These are phyloP conservation scores for Myopa tessellatipennis DNA, from an alignment of 2,888 invertebrate species.

Conservation along the genomic window DNA sequence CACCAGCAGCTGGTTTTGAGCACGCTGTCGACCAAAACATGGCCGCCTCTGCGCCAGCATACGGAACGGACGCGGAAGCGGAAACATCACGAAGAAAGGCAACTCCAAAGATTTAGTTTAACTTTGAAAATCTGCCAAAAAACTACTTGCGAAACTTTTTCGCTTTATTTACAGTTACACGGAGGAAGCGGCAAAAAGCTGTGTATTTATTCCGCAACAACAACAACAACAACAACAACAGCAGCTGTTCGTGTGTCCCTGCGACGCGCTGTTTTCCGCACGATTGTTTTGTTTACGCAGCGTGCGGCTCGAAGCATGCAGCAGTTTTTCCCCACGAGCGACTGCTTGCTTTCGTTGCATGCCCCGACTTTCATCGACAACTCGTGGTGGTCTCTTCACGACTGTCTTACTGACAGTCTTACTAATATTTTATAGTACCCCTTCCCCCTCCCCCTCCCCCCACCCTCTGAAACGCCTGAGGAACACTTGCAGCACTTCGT, in stretches of 20 bases:
- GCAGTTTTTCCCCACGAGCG: conserved; percentile 1
- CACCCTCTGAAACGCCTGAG: neutral
- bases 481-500: neutral
- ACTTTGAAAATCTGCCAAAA: conserved; percentile 5
- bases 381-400: neutral
- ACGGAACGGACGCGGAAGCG: conserved; percentile 11
- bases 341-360: neutral
- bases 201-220: neutral
- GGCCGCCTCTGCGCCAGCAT: conserved; percentile 6
- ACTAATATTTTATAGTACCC: neutral
- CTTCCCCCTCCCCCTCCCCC: neutral
- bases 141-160: conserved; percentile 27
- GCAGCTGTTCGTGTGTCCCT: neutral
- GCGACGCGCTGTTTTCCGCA: conserved; percentile 26
- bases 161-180: conserved; percentile 32
- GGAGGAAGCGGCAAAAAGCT: neutral
- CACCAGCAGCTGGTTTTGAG: neutral
- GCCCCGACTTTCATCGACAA: neutral
- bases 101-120: conserved; percentile 30
- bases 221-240: neutral
- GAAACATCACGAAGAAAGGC: conserved; percentile 13
- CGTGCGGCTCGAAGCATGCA: conserved; percentile 20
- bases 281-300: conserved; percentile 38
- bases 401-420: neutral
- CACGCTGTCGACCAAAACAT: conserved; percentile 7